A percentile compares a stretch with the other conserved stretches of the same genome.
Evolutionary conservation across 2,888 invertebrate species (phyloP).

Genomic region (Megastigmus dorsalis): DNA sequence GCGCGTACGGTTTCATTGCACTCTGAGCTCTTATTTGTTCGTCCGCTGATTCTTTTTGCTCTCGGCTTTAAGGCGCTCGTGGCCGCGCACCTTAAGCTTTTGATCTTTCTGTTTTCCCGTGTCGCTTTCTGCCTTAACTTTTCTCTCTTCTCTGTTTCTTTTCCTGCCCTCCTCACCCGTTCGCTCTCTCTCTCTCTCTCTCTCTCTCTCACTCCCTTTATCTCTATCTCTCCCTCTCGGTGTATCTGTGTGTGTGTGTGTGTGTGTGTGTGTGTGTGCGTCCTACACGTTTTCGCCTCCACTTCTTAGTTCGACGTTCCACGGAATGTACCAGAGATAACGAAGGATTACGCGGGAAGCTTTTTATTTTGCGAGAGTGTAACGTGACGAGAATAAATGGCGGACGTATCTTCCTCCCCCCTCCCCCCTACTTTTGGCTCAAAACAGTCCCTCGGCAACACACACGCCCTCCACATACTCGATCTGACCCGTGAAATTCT

Average conservation of each 20-base stretch:
- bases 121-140: conserved; percentile 33
- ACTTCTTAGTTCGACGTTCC: conserved; percentile 63
- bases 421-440: too few relatives aligned
- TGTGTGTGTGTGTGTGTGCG: background rate
- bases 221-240: conserved; percentile 46
- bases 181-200: conserved; percentile 37
- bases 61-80: background rate
- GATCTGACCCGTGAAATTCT: conserved; percentile 18
- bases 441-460: conserved; percentile 48
- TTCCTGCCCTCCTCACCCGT: conserved; percentile 53
- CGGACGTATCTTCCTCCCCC: conserved; percentile 61
- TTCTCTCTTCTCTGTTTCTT: conserved; percentile 54
- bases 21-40: conserved; percentile 26
- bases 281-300: too few relatives aligned
- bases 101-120: conserved; percentile 39
- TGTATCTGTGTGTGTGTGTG: background rate
- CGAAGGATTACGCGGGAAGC: conserved; percentile 65
- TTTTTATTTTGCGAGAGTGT: conserved; percentile 58
- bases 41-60: conserved; percentile 47
- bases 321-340: conserved; percentile 68
- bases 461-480: conserved; percentile 37
- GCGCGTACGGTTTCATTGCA: conserved; percentile 12
- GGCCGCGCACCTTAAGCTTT: conserved; percentile 33
- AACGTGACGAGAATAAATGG: conserved; percentile 72
- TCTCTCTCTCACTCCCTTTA: conserved; percentile 29